Evolutionary conservation across 1,140 invertebrate genomes (phyloP), one percentile per base, ranked within the genome.

Genomic region (Dermatophagoides farinae): DNA sequence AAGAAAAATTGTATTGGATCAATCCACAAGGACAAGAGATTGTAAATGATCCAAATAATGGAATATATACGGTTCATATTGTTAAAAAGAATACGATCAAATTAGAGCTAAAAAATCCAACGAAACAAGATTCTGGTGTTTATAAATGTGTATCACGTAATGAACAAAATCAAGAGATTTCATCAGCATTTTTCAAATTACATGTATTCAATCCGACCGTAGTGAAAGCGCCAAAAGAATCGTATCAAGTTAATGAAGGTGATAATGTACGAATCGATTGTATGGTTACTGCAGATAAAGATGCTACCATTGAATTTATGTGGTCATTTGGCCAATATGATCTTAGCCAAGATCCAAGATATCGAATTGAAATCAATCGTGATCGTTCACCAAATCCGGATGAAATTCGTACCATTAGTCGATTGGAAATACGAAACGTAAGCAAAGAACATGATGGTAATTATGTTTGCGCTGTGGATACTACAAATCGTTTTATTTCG

Each of bases 371-470:
- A n/a, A 55, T 23, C 5, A 14, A 25, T 20, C 38, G 41, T 12
- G 53, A 31, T 12, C 38, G 38, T 18, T 12, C 25, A 14, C 10
- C 10, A 5, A 38, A 14, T n/a, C 12, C 14, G 10, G 53, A 40
- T 25, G 53, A 55, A 23, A 23, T 55, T 1, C 53, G 53, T 4
- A 55, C 38, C 1, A 25, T 55, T 37, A 25, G 14, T 5, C 16
- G 23, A 6, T 25, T 55, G 25, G 53, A 55, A 23, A 60, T 60
- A 1, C 2, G 22, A 47, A 49, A 60, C 16, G 23, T 60, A 1
- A 60, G 10, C 44, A 60, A 60, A 43, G 58, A 60, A 4, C 41
- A 60, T n/a, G 58, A 60, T n/a, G 58, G 58, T 16, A 49, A 47
- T 9, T 60, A 60, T 43, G 38, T 23, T 16, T 60, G 58, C 40